These are phyloP conservation scores for Hydropsyche betteni DNA, from an alignment of 2,888 invertebrate species.

Conservation along the genomic window DNA sequence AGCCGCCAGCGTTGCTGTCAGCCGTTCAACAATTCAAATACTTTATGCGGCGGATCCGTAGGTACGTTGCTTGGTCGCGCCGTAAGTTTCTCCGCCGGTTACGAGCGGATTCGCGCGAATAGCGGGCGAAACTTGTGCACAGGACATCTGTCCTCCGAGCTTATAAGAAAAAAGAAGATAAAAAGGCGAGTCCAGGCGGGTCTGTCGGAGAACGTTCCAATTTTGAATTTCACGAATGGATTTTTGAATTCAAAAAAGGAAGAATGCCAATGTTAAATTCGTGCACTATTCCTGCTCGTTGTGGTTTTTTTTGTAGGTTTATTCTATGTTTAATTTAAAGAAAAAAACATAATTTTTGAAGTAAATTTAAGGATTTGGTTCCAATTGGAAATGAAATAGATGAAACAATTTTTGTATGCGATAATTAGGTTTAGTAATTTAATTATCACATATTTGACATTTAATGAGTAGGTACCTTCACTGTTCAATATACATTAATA, in stretches of 20 bases:
- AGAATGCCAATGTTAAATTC: constrained; percentile 38
- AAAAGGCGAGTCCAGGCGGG: constrained; percentile 42
- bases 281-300: background rate
- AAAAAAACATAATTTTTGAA: too few relatives aligned
- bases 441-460: too few relatives aligned
- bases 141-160: constrained; percentile 42
- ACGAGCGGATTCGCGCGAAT: background rate
- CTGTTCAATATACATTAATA: too few relatives aligned
- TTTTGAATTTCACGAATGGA: constrained; percentile 50
- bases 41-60: constrained; percentile 44
- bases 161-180: constrained; percentile 47
- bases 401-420: too few relatives aligned
- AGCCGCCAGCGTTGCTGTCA: constrained; percentile 49
- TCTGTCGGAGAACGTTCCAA: constrained; percentile 45
- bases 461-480: too few relatives aligned
- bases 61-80: constrained; percentile 35
- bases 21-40: constrained; percentile 49
- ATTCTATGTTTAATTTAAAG: too few relatives aligned
- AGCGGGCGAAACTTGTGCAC: constrained; percentile 37
- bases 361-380: too few relatives aligned
- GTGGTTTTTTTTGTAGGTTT: too few relatives aligned
- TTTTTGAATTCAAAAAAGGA: constrained; percentile 44
- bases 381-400: too few relatives aligned
- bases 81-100: constrained; percentile 38
- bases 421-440: too few relatives aligned